A percentile compares a stretch with the other conserved stretches of the same genome.
Conservation (phyloP, 2,113 vertebrate species). For the Pelecanoides urinatrix region DNA sequence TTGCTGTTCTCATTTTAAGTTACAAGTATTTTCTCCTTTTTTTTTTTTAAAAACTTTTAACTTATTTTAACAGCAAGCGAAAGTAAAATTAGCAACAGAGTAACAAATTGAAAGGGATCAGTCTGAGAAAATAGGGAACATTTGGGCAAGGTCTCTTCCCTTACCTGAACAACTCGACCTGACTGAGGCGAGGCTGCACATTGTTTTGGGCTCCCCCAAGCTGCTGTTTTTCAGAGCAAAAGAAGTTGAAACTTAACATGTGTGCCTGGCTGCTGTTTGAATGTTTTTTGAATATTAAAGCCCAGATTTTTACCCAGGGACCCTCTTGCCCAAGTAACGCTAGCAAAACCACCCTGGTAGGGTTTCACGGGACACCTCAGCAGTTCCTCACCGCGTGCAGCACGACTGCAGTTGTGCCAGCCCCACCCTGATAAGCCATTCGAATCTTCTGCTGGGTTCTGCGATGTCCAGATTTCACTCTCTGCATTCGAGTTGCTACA, state of each 20-base stretch:
- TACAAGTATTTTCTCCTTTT: background rate
- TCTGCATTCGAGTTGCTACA: background rate
- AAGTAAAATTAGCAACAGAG: background rate
- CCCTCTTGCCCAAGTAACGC: background rate
- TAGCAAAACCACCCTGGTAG: background rate
- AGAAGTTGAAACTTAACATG: background rate
- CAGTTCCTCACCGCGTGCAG: accelerated
- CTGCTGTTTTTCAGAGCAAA: background rate
- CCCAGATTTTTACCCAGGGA: background rate
- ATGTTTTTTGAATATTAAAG: background rate
- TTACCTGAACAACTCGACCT: background rate
- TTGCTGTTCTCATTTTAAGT: background rate
- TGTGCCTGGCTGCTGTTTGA: background rate
- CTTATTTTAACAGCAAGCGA: background rate
- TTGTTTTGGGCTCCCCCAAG: background rate
- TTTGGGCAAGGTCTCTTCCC: background rate
- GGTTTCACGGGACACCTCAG: background rate
- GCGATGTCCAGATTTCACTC: background rate
- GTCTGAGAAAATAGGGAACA: background rate
- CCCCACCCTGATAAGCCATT: background rate
- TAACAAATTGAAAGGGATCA: background rate
- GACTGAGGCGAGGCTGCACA: accelerated
- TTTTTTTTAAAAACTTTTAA: background rate
- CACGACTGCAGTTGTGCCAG: background rate
- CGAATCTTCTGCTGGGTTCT: background rate